Evolutionary conservation across 2,113 vertebrate species (phyloP).

Genomic region (Corythaixoides concolor): DNA sequence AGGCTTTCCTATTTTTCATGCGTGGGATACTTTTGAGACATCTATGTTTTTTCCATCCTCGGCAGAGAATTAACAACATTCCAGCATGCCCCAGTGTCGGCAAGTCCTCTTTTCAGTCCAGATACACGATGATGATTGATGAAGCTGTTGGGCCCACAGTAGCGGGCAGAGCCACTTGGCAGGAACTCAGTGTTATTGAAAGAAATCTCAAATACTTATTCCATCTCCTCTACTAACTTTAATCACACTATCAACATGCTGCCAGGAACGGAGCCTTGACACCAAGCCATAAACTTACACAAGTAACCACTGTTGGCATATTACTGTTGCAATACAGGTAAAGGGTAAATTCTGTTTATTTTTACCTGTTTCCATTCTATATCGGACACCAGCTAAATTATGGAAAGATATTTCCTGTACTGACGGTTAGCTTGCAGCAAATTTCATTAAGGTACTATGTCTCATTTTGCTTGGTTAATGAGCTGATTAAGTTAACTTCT

Average conservation of each 20-base stretch:
- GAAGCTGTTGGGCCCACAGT: slow-evolving; percentile 68
- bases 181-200: slow-evolving; percentile 77
- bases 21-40: slow-evolving; percentile 61
- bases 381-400: slow-evolving; percentile 44
- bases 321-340: slow-evolving; percentile 52
- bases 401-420: slow-evolving; percentile 55
- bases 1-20: slow-evolving; percentile 26
- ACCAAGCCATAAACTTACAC: slow-evolving; percentile 76
- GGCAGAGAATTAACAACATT: slow-evolving; percentile 74
- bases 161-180: slow-evolving; percentile 76
- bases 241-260: slow-evolving; percentile 81
- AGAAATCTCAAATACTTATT: slow-evolving; percentile 83
- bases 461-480: slow-evolving; percentile 59
- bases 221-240: slow-evolving; percentile 78
- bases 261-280: slow-evolving; percentile 82
- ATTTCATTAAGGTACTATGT: slow-evolving; percentile 51
- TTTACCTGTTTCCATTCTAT: slow-evolving; percentile 62
- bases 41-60: slow-evolving; percentile 47
- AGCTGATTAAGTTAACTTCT: slow-evolving; percentile 41
- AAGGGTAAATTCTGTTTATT: slow-evolving; percentile 56
- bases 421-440: slow-evolving; percentile 28
- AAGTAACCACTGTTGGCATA: slow-evolving; percentile 73
- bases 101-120: slow-evolving; percentile 70
- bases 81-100: slow-evolving; percentile 64
- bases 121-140: slow-evolving; percentile 77